Evolutionary conservation across 2,888 invertebrate genomes (phyloP), one percentile per base, ranked within the genome.

Genomic region (Leucozona laternaria): DNA sequence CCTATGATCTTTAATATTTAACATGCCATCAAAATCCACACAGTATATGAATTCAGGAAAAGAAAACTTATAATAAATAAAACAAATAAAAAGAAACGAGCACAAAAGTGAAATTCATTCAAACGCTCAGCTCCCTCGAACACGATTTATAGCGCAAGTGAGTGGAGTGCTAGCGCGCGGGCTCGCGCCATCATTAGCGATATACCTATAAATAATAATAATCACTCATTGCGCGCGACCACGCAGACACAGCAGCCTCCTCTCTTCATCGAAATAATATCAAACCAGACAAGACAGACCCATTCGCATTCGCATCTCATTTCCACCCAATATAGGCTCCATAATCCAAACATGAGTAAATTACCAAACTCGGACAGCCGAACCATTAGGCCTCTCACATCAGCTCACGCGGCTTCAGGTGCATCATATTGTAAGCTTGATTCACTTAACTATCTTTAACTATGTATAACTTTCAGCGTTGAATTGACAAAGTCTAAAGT

Each of bases 101-200:
- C 84, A 80, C 88, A 88, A 88, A 88, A 88, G 88, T 88, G 88
- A 88, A 88, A 88, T 80, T 88, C 76, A 71, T 84, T 75, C 70
- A 71, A 75, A 79, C 64, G 53, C 43, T 70, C 50, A 55, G 66
- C 79, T 79, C 83, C 75, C 78, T 79, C 72, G 48, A 66, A 72
- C 68, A 64, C 76, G 64, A 58, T 60, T 76, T 71, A 31, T 73
- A 71, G 62, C 70, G 70, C 71, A 40, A 62, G 70, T 45, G 70
- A 45, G 50, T 55, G 50, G 68, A 45, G 50, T 55, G 53, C 37
- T 57, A n/a, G 28, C 48, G 28, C 48, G 25, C 22, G 57, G 43
- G 60, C 76, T 50, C 76, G 43, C 43, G 58, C 70, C 79, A 72
- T 87, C 68, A 75, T 87, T 70, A 81, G 53, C 64, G 77, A 77